These are phyloP conservation scores for Tolmerus cingulatus DNA, from an alignment of 2,888 invertebrate species.

Conservation along the genomic window DNA sequence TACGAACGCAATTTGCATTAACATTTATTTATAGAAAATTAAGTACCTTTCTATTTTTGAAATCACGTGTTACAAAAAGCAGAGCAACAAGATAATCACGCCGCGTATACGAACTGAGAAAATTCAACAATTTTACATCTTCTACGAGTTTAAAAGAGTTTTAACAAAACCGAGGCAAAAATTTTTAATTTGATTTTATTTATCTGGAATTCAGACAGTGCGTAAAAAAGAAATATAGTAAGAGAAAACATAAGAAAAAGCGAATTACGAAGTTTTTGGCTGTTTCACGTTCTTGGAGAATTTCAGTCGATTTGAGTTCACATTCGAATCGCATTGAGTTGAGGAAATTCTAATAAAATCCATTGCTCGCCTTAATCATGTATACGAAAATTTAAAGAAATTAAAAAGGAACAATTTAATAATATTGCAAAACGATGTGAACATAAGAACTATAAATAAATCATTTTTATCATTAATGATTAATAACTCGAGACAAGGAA, in stretches of 20 bases:
- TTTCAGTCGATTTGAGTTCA: background rate
- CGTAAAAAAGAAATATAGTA: background rate
- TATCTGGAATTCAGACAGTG: background rate
- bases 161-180: background rate
- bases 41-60: slow-evolving; percentile 29
- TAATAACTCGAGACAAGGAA: slow-evolving; percentile 41
- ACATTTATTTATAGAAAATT: background rate
- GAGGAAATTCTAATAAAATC: slow-evolving; percentile 44
- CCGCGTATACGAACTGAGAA: slow-evolving; percentile 35
- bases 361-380: slow-evolving; percentile 56
- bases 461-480: slow-evolving; percentile 44
- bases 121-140: slow-evolving; percentile 23
- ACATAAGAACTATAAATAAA: slow-evolving; percentile 31
- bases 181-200: background rate
- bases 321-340: slow-evolving; percentile 1
- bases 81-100: slow-evolving; percentile 33
- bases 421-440: slow-evolving; percentile 43
- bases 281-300: slow-evolving; percentile 33
- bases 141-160: slow-evolving; percentile 3
- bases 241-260: background rate
- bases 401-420: slow-evolving; percentile 43
- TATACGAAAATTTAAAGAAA: slow-evolving; percentile 51
- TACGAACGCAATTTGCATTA: background rate
- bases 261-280: slow-evolving; percentile 36
- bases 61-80: slow-evolving; percentile 21